Percentiles rank a stretch among this genome's conserved stretches.
Evolutionary conservation across 1,140 invertebrate genomes (phyloP).

Genomic region (Neodiprion lecontei): DNA sequence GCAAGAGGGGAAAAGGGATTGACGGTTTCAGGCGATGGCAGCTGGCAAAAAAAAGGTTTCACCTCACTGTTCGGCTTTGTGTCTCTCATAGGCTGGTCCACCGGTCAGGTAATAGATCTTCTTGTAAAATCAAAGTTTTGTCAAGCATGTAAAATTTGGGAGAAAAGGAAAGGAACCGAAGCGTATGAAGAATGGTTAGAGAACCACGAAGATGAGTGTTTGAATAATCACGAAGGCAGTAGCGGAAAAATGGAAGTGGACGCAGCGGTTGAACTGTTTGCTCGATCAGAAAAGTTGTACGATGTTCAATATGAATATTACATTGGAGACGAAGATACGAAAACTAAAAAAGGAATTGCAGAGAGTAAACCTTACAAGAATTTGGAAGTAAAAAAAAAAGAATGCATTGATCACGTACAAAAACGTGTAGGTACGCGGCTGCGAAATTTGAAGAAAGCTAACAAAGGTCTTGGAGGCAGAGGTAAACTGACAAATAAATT

Average conservation of each 20-base stretch:
- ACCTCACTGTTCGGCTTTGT: constrained; percentile 27
- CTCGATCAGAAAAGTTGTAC: constrained; percentile 16
- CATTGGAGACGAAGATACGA: constrained; percentile 33
- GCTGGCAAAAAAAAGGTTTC: constrained; percentile 30
- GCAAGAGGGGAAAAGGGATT: constrained; percentile 24
- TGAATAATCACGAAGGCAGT: constrained; percentile 26
- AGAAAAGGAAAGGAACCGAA: constrained; percentile 6
- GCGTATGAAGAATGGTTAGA: constrained; percentile 22
- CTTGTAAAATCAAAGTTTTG: constrained; percentile 28
- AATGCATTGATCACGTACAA: background rate
- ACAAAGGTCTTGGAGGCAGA: constrained; percentile 19
- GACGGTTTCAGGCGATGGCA: constrained; percentile 30
- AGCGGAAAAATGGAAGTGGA: constrained; percentile 33
- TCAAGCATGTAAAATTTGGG: constrained; percentile 14
- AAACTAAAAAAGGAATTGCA: constrained; percentile 26
- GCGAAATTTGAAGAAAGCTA: constrained; percentile 15
- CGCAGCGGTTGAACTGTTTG: constrained; percentile 29
- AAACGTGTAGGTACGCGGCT: background rate
- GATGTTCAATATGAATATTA: constrained; percentile 28
- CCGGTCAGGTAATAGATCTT: constrained; percentile 25
- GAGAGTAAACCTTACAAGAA: constrained; percentile 26
- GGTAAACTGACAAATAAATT: constrained; percentile 23
- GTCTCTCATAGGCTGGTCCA: constrained; percentile 14
- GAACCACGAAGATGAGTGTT: constrained; percentile 20
- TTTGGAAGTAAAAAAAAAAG: background rate